Evolutionary conservation across 2,888 invertebrate genomes (phyloP).

Genomic region (Gortyna flavago): DNA sequence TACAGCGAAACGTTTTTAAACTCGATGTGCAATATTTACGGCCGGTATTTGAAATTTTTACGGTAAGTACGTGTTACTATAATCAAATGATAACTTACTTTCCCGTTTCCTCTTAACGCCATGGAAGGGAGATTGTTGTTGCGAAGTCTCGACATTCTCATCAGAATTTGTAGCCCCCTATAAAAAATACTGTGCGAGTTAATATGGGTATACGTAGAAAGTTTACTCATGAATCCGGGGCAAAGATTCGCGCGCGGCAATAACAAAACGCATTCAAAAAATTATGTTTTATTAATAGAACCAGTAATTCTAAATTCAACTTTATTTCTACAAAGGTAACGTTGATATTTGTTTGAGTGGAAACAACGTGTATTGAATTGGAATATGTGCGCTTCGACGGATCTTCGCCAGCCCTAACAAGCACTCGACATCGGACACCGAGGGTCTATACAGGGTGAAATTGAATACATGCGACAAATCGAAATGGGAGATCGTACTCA

Average conservation of each 20-base stretch:
- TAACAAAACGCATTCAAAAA: neutral
- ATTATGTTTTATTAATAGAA: neutral
- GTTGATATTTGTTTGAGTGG: neutral
- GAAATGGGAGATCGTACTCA: too few relatives aligned
- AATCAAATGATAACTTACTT: slow-evolving; percentile 63
- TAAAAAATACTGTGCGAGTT: slow-evolving; percentile 4
- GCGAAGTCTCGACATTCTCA: slow-evolving; percentile 53
- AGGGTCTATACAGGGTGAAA: too few relatives aligned
- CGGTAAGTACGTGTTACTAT: neutral
- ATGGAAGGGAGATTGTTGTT: slow-evolving; percentile 58
- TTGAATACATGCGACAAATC: too few relatives aligned
- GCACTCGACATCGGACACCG: neutral
- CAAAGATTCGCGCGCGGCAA: neutral
- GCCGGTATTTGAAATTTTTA: neutral
- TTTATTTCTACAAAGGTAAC: neutral
- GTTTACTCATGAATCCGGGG: neutral
- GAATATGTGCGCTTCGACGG: neutral
- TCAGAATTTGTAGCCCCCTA: slow-evolving; percentile 61
- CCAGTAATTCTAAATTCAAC: neutral
- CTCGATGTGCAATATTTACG: neutral
- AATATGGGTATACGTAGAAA: neutral
- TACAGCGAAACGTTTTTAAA: neutral
- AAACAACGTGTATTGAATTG: neutral
- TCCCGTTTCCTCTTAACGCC: slow-evolving; percentile 74
- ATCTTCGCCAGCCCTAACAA: neutral